A percentile compares a stretch with the other conserved stretches of the same genome.
phyloP scores from a whole-genome alignment of 92 coral and sea anemone species.

The Virgularia gustaviana region DNA sequence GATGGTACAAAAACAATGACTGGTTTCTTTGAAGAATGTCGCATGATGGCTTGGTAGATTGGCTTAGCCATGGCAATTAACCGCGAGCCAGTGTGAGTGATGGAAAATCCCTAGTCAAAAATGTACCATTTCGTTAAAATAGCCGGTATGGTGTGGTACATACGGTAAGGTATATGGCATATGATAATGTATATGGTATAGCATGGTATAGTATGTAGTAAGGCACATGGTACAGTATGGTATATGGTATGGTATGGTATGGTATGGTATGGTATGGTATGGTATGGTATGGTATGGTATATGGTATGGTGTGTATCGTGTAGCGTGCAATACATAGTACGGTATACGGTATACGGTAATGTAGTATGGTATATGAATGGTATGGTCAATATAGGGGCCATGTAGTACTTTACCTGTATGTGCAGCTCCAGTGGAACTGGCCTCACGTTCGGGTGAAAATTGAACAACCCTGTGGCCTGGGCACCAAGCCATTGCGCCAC shows the following conservation, averaged over 20 bases:
- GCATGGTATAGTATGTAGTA: too few species aligned
- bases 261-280: too few species aligned
- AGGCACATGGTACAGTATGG: too few species aligned
- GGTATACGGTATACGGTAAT: not conserved
- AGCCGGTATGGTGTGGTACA: too few species aligned
- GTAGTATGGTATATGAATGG: too few species aligned
- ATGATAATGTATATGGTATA: too few species aligned
- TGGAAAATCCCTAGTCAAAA: slow-evolving; percentile 76
- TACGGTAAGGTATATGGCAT: too few species aligned
- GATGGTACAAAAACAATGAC: slow-evolving; percentile 94
- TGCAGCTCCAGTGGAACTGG: slow-evolving; percentile 95
- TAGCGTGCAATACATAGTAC: not conserved
- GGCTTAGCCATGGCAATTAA: slow-evolving; percentile 98
- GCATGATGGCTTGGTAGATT: slow-evolving; percentile 79
- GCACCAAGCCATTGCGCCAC: slow-evolving; percentile 99
- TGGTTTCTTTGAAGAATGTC: slow-evolving; percentile 95
- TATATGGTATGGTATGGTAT: too few species aligned
- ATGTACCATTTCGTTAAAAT: too few species aligned
- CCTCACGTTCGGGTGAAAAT: slow-evolving; percentile 98
- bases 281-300: too few species aligned
- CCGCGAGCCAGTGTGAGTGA: slow-evolving; percentile 96
- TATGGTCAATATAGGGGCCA: too few species aligned
- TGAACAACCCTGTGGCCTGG: slow-evolving; percentile 83
- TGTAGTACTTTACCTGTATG: slow-evolving; percentile 64
- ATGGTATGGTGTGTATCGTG: too few species aligned